These are phyloP conservation scores for Aldabrachelys gigantea DNA, from an alignment of 2,113 vertebrate genomes.

Conservation along the genomic window DNA sequence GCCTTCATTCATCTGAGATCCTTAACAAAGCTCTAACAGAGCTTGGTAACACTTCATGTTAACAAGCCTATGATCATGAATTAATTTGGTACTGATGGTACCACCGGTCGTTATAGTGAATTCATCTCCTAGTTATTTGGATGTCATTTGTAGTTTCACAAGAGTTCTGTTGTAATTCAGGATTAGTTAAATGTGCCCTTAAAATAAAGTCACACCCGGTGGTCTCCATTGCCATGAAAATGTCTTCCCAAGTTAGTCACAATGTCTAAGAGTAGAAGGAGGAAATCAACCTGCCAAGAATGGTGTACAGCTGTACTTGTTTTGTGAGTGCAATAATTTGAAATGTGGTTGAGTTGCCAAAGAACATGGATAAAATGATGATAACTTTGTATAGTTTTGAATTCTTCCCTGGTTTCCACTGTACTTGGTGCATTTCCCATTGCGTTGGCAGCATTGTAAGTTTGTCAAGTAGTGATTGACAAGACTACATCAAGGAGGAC, in stretches of 20 bases:
- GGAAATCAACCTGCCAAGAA: constrained; percentile 21
- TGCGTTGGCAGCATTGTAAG: neutral
- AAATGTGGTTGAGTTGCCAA: neutral
- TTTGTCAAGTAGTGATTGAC: constrained; percentile 29
- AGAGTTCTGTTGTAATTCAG: constrained; percentile 23
- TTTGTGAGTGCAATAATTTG: constrained; percentile 17
- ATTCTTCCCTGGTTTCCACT: neutral
- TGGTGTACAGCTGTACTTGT: neutral
- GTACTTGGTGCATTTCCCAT: neutral
- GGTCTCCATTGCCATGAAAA: constrained; percentile 32
- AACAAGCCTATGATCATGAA: constrained; percentile 36
- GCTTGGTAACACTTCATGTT: constrained; percentile 18
- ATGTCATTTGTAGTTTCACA: constrained; percentile 7
- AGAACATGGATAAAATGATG: neutral
- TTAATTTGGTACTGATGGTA: constrained; percentile 58
- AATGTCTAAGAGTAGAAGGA: constrained; percentile 13
- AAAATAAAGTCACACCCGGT: constrained; percentile 42
- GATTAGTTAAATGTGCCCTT: constrained; percentile 28
- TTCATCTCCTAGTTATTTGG: constrained; percentile 26
- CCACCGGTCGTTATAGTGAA: constrained; percentile 46
- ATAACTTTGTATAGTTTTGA: neutral
- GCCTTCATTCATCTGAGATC: constrained; percentile 25
- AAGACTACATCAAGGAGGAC: constrained; percentile 15
- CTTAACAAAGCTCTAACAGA: constrained; percentile 24
- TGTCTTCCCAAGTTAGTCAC: constrained; percentile 12